Percentiles rank a stretch among this genome's conserved stretches.
Evolutionary conservation across 92 coral and sea anemone species (phyloP).

Genomic region (Blastomussa wellsi): DNA sequence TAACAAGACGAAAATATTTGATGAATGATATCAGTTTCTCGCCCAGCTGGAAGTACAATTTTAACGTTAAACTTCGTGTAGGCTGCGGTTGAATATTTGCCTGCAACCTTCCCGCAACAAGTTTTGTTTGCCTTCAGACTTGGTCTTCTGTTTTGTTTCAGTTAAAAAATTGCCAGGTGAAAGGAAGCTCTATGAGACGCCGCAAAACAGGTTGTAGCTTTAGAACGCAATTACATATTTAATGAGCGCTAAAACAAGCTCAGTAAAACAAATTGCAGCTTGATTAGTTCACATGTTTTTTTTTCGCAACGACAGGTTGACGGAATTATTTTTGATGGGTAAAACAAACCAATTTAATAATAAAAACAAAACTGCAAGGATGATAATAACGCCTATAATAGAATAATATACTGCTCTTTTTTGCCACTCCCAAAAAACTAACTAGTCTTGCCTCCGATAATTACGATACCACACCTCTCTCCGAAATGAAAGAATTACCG

Average conservation of each 20-base stretch:
- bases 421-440: neutral
- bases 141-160: neutral
- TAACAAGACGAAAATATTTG: constrained; percentile 22
- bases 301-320: neutral
- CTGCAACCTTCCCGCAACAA: neutral
- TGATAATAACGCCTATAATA: neutral
- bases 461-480: neutral
- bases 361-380: too few relatives aligned
- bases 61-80: neutral
- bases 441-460: neutral
- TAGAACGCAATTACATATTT: constrained; percentile 26
- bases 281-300: constrained; percentile 10
- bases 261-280: neutral
- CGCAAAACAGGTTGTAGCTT: constrained; percentile 25
- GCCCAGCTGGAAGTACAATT: neutral
- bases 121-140: neutral
- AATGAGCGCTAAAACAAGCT: neutral
- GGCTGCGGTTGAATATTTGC: neutral
- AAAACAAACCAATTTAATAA: neutral
- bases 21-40: neutral
- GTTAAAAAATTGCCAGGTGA: neutral
- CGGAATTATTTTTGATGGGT: neutral
- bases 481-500: neutral
- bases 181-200: constrained; percentile 27
- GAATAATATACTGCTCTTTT: neutral